A percentile compares a stretch with the other conserved stretches of the same genome.
Evolutionary conservation across 2,113 vertebrate species (phyloP).

Genomic region (Sorex fumeus): DNA sequence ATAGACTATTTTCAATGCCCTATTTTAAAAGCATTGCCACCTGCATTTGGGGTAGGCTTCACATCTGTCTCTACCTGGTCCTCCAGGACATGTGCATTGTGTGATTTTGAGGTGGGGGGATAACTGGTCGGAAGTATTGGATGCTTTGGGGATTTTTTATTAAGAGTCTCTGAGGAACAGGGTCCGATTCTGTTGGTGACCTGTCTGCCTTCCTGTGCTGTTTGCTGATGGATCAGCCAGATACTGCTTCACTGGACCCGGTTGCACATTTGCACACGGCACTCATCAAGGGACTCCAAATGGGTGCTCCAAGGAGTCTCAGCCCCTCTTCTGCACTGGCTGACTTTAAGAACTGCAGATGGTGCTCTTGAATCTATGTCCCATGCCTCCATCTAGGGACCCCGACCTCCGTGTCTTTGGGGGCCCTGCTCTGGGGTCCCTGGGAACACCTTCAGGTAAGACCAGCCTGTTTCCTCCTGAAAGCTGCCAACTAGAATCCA

Average conservation of each 20-base stretch:
- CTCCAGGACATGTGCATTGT: background rate
- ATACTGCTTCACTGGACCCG: background rate
- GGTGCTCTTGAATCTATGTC: background rate
- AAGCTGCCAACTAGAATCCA: background rate
- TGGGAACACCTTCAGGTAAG: background rate
- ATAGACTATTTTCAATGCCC: conserved; percentile 17
- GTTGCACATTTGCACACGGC: fast-evolving
- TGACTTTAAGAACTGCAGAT: background rate
- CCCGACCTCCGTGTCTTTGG: background rate
- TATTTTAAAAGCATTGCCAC: background rate
- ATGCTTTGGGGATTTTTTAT: background rate
- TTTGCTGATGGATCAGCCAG: background rate
- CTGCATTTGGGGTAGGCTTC: background rate
- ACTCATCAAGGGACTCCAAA: background rate
- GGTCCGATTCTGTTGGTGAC: background rate
- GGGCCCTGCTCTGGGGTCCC: background rate
- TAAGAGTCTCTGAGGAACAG: background rate
- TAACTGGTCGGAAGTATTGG: background rate
- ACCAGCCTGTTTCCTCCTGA: background rate
- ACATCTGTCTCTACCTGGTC: background rate
- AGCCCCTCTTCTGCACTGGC: background rate
- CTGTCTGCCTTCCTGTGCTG: background rate
- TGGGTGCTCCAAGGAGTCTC: background rate
- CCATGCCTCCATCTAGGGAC: background rate
- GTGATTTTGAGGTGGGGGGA: fast-evolving